These are phyloP conservation scores for Varecia variegata DNA, from an alignment of 2,797 vertebrate genomes.

Conservation along the genomic window DNA sequence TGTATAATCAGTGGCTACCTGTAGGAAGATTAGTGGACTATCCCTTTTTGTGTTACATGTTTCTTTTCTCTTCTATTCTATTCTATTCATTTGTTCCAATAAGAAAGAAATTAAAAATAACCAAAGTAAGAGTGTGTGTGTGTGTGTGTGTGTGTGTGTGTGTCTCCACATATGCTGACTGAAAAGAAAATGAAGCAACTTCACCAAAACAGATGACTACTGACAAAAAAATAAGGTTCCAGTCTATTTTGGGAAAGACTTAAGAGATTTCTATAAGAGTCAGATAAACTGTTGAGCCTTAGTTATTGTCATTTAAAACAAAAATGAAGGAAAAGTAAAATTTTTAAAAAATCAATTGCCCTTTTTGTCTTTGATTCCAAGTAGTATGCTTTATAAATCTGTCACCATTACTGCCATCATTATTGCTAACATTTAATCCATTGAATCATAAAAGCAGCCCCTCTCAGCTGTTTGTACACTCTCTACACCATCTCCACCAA, in stretches of 20 bases:
- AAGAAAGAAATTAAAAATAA: neutral
- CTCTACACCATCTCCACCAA: neutral
- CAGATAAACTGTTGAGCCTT: neutral
- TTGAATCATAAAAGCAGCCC: neutral
- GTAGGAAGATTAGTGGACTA: neutral
- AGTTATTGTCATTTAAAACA: conserved; percentile 32
- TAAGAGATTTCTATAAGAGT: neutral
- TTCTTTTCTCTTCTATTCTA: neutral
- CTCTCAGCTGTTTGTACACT: neutral
- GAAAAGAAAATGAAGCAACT: neutral
- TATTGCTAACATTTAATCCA: neutral
- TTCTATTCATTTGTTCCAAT: neutral
- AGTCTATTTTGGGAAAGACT: conserved; percentile 5
- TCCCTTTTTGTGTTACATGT: neutral
- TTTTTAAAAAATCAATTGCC: neutral
- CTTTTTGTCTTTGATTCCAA: conserved; percentile 31
- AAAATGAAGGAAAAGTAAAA: neutral
- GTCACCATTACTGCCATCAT: neutral
- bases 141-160: neutral
- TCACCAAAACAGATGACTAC: neutral
- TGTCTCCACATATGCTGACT: neutral
- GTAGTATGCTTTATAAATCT: conserved; percentile 20
- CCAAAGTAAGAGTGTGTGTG: neutral
- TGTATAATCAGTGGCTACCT: neutral
- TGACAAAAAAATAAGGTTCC: neutral